These are phyloP conservation scores for Drosophila mayri DNA, from an alignment of 1,140 invertebrate genomes.

Conservation along the genomic window DNA sequence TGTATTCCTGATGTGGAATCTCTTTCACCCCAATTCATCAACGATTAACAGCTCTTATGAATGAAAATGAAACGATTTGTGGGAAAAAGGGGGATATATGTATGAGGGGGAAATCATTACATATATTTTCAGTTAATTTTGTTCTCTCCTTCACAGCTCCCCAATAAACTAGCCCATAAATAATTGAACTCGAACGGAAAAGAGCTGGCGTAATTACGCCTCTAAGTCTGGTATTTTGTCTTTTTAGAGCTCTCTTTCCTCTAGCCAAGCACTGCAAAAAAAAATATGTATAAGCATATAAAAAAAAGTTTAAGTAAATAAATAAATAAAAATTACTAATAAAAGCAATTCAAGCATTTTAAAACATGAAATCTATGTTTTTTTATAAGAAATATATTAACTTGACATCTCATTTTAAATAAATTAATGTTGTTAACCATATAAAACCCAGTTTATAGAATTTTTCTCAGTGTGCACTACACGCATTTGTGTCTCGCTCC, in stretches of 20 bases:
- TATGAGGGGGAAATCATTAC: slow-evolving; percentile 18
- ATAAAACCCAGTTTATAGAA: neutral
- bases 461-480: neutral
- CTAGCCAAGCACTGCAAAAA: neutral
- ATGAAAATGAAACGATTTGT: slow-evolving; percentile 42
- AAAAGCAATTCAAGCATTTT: neutral
- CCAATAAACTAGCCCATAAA: slow-evolving; percentile 77
- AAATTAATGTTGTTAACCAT: neutral
- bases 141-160: slow-evolving; percentile 36
- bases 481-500: slow-evolving; percentile 19
- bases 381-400: neutral
- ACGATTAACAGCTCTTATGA: slow-evolving; percentile 72
- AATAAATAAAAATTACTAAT: neutral
- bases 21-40: slow-evolving; percentile 28
- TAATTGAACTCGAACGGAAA: slow-evolving; percentile 76
- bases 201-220: slow-evolving; percentile 65
- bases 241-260: slow-evolving; percentile 24
- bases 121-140: slow-evolving; percentile 56
- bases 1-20: neutral
- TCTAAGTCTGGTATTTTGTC: slow-evolving; percentile 26
- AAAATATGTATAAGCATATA: neutral
- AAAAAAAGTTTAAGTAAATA: too few relatives aligned
- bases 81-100: neutral
- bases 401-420: neutral
- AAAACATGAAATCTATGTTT: neutral